Base-by-base conservation (phyloP, 2,888 invertebrate species). In the Sesamia inferens region DNA sequence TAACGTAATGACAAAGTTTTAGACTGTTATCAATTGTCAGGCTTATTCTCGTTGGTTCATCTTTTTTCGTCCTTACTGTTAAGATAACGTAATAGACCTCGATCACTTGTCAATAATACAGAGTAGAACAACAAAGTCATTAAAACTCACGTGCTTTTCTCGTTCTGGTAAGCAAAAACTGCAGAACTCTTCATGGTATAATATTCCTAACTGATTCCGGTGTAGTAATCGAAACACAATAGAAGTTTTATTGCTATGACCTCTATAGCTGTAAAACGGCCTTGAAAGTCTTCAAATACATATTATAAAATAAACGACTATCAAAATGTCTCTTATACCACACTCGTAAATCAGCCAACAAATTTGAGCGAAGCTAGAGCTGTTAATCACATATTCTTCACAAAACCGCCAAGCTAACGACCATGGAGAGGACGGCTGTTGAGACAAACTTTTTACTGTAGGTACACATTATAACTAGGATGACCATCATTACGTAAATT, bases 371-470 rank as follows among this genome's bases (percentile, higher is more conserved):
- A 68, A 78, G 57, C 73, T 47, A 79, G 74, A 71, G 44, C 51
- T 59, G 47, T 75, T 85, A 86, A 86, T 85, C 72, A 65, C 64
- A 87, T 85, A 82, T 84, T 74, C 80, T 71, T 82, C 77, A 76
- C 81, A 78, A 82, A 84, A 77, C 79, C 59, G 19, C 71, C 70
- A 10, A 78, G 74, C 82, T 85, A 87, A 87, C 78, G 83, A 85
- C 76, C 72, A 76, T 68, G 74, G 70, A 78, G 76, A 70, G 74
- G 80, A 54, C 68, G 68, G 81, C 82, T 78, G 82, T 85, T 75
- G 83, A 83, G 75, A 85, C 82, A 78, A 87, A 87, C 77, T 79
- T 84, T 87, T 87, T 85, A 80, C 79, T 54, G 70, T 31, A 31
- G 31, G 31, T 80, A 74, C 78, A 78, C 79, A 71, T 76, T 71